Base-by-base conservation (phyloP, 2,888 invertebrate genomes). In the Lithophane leautieri region DNA sequence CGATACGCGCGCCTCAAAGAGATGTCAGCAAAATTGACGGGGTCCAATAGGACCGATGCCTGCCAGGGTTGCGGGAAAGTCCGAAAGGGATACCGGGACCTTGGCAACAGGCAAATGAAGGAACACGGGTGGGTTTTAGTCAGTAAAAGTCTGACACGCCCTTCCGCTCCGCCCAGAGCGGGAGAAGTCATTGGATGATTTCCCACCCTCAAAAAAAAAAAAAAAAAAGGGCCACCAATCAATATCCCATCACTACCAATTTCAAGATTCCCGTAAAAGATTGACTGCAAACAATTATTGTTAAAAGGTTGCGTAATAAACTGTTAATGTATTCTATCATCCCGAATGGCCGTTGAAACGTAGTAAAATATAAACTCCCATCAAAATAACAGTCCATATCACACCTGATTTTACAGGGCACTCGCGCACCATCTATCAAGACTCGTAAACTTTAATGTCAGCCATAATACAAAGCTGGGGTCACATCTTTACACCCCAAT, bases 401-500 rank as follows among this genome's bases (percentile, higher is more conserved):
- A 78, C 84, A 88, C 84, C 84, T 79, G 79, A 86, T 88, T 88
- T 84, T 81, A 76, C 62, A 73, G 71, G 67, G 63, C 78, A 56
- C 70, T 86, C 73, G 40, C 62, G 76, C 71, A 67, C 11, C 74
- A 79, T 88, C 77, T 78, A 86, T 86, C 86, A 71, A 44, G 69
- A 34, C 69, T 61, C 78, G 79, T 87, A 87, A 88, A 85, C 70
- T 88, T 88, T 87, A 78, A 87, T 82, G 79, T 61, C 47, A 63
- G 66, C 54, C 72, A 80, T 87, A 87, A 88, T 63, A 88, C 78
- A 78, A 81, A 81, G 78, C 77, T 80, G 76, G 71, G 87, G 87
- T 88, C 78, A 81, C 81, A 79, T 85, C 77, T 83, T 86, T 86
- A 85, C 84, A 84, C 87, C 85, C 84, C 80, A 81, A 83, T 84